These are phyloP conservation scores for Gorilla gorilla DNA, from an alignment of 2,113 vertebrate genomes.

Conservation along the genomic window DNA sequence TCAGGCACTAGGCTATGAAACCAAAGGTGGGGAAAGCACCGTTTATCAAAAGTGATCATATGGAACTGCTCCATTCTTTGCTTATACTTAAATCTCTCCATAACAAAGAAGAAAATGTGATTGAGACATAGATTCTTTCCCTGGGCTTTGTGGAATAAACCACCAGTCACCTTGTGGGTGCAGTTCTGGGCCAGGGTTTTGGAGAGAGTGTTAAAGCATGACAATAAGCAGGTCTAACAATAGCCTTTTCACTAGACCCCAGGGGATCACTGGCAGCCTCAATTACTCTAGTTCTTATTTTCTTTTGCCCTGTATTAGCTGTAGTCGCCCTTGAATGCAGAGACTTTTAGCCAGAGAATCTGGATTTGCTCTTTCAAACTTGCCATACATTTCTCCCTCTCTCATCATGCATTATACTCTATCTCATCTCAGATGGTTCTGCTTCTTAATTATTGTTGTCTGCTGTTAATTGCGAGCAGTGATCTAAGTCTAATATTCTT, in stretches of 20 bases:
- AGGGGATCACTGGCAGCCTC: neutral
- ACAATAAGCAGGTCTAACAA: neutral
- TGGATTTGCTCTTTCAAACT: conserved; percentile 24
- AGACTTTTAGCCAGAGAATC: neutral
- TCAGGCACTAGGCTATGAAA: neutral
- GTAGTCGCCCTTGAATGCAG: conserved; percentile 19
- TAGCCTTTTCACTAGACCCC: neutral
- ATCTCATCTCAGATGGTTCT: neutral
- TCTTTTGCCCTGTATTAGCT: neutral
- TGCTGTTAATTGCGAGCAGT: conserved; percentile 44
- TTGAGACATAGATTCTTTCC: neutral
- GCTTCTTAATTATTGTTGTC: conserved; percentile 51
- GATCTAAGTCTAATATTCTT: neutral
- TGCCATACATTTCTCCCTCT: neutral
- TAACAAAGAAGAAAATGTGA: neutral
- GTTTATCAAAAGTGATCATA: neutral
- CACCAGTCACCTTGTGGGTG: neutral
- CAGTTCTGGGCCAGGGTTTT: neutral
- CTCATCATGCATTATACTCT: neutral
- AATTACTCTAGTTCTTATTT: neutral
- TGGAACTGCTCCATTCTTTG: neutral
- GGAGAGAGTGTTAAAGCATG: neutral
- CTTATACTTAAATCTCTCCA: neutral
- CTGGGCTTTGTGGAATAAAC: neutral
- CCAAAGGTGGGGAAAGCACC: neutral